Conservation (phyloP, 2,113 vertebrate species). For the Nycticryphes semicollaris region DNA sequence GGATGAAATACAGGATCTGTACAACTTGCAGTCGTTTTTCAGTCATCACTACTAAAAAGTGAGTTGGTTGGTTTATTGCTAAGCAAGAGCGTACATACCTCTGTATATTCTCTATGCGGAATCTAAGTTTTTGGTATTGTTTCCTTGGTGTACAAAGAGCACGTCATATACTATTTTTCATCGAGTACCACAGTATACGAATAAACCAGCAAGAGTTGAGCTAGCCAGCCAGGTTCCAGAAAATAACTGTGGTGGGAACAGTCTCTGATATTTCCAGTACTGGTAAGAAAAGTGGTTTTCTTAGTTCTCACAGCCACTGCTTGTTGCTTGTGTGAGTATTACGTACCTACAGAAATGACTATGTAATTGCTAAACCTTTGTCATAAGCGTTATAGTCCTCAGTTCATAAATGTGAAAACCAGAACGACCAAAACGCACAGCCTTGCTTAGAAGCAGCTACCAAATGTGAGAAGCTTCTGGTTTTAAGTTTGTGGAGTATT, state of each 20-base stretch:
- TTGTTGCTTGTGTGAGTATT: background rate
- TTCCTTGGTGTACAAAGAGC: background rate
- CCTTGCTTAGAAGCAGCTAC: background rate
- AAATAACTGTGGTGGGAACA: background rate
- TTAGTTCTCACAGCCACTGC: background rate
- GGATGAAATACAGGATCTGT: background rate
- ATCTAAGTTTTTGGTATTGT: background rate
- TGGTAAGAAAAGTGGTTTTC: background rate
- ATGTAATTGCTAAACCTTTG: background rate
- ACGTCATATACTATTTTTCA: background rate
- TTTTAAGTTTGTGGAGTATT: background rate
- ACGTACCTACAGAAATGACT: background rate
- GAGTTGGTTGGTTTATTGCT: background rate
- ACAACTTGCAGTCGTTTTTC: background rate
- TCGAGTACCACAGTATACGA: accelerated
- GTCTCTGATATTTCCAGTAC: background rate
- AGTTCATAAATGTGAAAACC: background rate
- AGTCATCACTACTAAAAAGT: background rate
- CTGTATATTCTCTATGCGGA: background rate
- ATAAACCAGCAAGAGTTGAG: background rate
- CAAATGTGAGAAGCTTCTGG: background rate
- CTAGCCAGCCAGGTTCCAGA: background rate
- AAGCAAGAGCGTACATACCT: background rate
- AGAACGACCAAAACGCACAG: background rate
- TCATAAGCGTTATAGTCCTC: background rate